Base-by-base conservation (phyloP, 2,797 vertebrate genomes). In the Galaxias olidus region DNA sequence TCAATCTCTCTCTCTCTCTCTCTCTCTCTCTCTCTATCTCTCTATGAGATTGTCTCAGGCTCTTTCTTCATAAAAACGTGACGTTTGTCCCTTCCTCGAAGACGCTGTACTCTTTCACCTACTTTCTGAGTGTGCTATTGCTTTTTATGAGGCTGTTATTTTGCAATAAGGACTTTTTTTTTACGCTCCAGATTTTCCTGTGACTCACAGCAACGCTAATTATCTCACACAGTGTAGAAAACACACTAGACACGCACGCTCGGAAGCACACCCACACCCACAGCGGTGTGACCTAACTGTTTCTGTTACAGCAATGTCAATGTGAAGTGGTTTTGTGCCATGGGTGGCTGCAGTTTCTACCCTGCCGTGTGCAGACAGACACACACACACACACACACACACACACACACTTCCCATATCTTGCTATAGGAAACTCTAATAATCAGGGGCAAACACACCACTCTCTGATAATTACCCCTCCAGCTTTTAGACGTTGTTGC, bases 1-100 rank as follows among this genome's bases (percentile, higher is more conserved):
- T 62, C 17, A 20, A 30, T 59, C 54, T 49, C 43, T 51, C 40
- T 62, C 47, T 65, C n/a, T 0, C 17, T 68, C 51, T 63, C 43
- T 30, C 53, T 20, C 47, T 15, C 56, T 41, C 19, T 30, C 42
- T 61, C 45, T 59, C 62, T 14, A 43, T 18, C 30, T 83, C 65
- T 60, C 71, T 53, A 70, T 79, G 79, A 80, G 66, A 72, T 69
- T 72, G 65, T 52, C 19, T 75, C 81, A 69, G 46, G 47, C 78
- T 78, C 82, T 77, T 81, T 69, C 83, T 77, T 44, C 67, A 52
- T 62, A 46, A 63, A 77, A 50, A 77, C 65, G 53, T 1, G 11
- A 72, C 30, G 6, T 30, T 30, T 30, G 30, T 30, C 30, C 30
- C 30, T 6, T 30, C 30, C 6, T 30, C 6, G n/a, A n/a, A n/a